Evolutionary conservation across 92 coral and sea anemone genomes (phyloP).

Genomic region (Porites evermanni): DNA sequence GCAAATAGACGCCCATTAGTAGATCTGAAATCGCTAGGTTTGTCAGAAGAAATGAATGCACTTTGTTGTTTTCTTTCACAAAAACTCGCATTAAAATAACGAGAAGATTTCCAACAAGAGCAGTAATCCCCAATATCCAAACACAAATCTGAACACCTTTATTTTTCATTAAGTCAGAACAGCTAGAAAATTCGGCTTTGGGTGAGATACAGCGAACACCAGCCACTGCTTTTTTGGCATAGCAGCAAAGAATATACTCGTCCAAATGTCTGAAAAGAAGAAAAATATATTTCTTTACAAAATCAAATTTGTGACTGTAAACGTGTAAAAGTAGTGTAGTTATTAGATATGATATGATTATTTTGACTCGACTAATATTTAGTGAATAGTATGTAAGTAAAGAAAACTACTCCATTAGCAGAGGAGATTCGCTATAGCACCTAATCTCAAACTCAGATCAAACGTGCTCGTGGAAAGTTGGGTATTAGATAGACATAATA

Average conservation of each 20-base stretch:
- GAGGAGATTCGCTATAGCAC: too few species aligned
- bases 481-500: too few species aligned
- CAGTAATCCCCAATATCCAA: slow-evolving; percentile 61
- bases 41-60: slow-evolving; percentile 61
- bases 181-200: background rate
- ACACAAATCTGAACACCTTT: slow-evolving; percentile 34
- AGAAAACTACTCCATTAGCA: too few species aligned
- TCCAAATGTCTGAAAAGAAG: slow-evolving; percentile 54
- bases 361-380: too few species aligned
- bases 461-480: too few species aligned
- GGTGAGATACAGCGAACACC: background rate
- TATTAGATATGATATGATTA: too few species aligned
- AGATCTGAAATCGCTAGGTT: slow-evolving; percentile 68
- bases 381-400: too few species aligned
- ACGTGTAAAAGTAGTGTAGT: too few species aligned
- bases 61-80: slow-evolving; percentile 37
- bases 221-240: background rate
- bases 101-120: slow-evolving; percentile 51
- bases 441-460: too few species aligned
- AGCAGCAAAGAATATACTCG: slow-evolving; percentile 32
- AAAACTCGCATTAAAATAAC: slow-evolving; percentile 38
- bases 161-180: slow-evolving; percentile 60
- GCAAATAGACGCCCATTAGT: slow-evolving; percentile 70
- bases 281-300: background rate
- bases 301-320: too few species aligned